Conservation (phyloP, 2,797 vertebrate species). For the Halcyon chelicuti region DNA sequence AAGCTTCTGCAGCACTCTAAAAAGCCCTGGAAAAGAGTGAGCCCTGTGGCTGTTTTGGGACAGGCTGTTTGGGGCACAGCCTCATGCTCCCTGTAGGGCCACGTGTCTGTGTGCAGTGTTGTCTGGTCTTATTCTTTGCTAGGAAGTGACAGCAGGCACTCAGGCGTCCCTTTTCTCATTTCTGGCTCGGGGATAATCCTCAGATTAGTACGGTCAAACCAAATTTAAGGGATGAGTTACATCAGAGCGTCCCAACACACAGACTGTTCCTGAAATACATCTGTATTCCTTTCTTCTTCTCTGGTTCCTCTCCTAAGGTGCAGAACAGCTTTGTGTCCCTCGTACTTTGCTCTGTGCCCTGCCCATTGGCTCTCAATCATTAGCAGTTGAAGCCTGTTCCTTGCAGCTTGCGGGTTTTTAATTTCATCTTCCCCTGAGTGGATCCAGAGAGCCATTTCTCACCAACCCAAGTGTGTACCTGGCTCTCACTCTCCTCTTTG, state of each 20-base stretch:
- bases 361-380: neutral
- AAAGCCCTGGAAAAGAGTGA: neutral
- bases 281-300: neutral
- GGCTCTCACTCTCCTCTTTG: neutral
- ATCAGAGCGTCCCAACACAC: neutral
- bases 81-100: rapidly evolving
- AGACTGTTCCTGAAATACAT: neutral
- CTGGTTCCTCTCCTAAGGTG: neutral
- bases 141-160: neutral
- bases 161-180: neutral
- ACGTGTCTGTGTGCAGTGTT: neutral
- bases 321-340: neutral
- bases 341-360: neutral
- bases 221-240: neutral
- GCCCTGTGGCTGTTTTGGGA: neutral
- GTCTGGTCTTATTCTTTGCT: neutral
- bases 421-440: rapidly evolving
- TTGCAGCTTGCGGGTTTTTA: neutral
- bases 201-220: neutral
- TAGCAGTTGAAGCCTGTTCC: neutral
- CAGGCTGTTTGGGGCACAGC: neutral
- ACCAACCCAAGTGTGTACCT: neutral
- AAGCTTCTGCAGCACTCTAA: neutral
- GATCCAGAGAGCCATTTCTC: neutral
- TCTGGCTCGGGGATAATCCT: neutral